Evolutionary conservation across 2,797 vertebrate genomes (phyloP).

Genomic region (Lepus townsendii): DNA sequence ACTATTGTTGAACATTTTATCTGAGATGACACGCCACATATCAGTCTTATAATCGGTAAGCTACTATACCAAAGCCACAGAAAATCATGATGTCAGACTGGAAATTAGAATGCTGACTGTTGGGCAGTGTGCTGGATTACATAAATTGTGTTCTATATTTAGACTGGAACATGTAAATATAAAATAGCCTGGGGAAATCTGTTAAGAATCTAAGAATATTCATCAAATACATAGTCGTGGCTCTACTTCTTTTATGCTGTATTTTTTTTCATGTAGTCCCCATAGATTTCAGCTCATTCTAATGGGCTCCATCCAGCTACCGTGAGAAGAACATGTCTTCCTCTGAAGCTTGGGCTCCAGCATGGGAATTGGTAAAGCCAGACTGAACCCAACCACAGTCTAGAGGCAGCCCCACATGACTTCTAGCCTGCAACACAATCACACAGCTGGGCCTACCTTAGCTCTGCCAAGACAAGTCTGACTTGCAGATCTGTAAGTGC

Average conservation of each 20-base stretch:
- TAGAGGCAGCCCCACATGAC: neutral
- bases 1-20: slow-evolving; percentile 17
- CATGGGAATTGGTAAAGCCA: neutral
- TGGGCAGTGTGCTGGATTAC: neutral
- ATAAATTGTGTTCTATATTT: slow-evolving; percentile 3
- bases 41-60: neutral
- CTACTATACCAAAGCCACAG: neutral
- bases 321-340: neutral
- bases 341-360: neutral
- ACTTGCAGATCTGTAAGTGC: neutral
- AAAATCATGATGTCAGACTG: neutral
- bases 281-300: neutral
- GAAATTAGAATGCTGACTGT: slow-evolving; percentile 19
- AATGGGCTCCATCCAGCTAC: neutral
- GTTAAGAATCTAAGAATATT: slow-evolving; percentile 36
- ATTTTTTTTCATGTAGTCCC: neutral
- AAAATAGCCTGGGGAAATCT: neutral
- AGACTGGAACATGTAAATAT: slow-evolving; percentile 3
- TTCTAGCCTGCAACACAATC: neutral
- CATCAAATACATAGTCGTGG: neutral
- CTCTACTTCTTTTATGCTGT: neutral
- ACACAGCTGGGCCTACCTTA: neutral
- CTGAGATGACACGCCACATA: neutral
- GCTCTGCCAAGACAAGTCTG: neutral
- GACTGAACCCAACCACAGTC: neutral